Conservation (phyloP, 2,113 vertebrate genomes). For the Hymenochirus boettgeri region DNA sequence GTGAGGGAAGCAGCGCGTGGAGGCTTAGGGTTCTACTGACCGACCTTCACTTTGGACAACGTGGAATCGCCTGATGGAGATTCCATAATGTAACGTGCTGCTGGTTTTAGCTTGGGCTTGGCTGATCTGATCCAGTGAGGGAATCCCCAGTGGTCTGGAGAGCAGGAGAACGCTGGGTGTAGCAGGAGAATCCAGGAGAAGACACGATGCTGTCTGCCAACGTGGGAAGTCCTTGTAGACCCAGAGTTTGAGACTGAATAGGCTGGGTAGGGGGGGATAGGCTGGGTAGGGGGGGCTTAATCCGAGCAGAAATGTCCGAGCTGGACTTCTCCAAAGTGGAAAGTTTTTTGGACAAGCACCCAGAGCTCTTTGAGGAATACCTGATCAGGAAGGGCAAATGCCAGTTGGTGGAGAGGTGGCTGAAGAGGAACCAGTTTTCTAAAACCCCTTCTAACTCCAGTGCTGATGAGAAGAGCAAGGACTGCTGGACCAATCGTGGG, state of each 20-base stretch:
- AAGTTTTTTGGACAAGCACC: slow-evolving; percentile 92
- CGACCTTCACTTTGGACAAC: too few species aligned
- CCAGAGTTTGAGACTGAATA: background rate
- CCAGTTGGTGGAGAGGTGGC: slow-evolving; percentile 88
- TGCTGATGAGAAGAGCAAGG: slow-evolving; percentile 52
- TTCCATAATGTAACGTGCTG: too few species aligned
- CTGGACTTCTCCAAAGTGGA: slow-evolving; percentile 90
- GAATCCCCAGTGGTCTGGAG: slow-evolving; percentile 4
- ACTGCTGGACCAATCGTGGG: slow-evolving; percentile 64
- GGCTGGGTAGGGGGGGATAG: slow-evolving; percentile 22
- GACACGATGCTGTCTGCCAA: slow-evolving; percentile 26
- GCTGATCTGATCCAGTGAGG: background rate
- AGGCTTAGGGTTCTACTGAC: background rate
- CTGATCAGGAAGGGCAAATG: slow-evolving; percentile 79
- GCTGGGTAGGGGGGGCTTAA: slow-evolving; percentile 24
- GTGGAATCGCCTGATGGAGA: too few species aligned
- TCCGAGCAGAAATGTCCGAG: slow-evolving; percentile 66
- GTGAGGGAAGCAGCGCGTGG: background rate
- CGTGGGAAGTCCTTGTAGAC: slow-evolving; percentile 2
- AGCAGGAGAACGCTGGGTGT: background rate
- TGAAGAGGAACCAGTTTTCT: slow-evolving; percentile 69
- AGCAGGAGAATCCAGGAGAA: slow-evolving; percentile 27
- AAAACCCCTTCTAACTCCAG: slow-evolving; percentile 51
- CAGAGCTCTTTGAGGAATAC: slow-evolving; percentile 85
- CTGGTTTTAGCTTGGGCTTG: background rate